Conservation (phyloP, 2,888 invertebrate genomes). For the Hartigia nigra region DNA sequence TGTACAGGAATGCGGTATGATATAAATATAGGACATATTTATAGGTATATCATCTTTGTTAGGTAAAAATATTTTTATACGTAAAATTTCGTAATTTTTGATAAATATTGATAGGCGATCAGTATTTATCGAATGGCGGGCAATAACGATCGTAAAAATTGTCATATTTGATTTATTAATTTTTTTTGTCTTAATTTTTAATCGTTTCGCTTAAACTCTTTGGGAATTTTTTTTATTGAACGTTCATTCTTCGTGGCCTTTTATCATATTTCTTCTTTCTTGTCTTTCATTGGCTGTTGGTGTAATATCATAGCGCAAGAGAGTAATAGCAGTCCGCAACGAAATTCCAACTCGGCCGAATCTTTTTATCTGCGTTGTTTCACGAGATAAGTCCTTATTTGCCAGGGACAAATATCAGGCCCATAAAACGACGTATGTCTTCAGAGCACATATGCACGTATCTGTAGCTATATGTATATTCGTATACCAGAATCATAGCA, state of each 20-base stretch:
- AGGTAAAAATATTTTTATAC: not conserved
- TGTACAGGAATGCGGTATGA: not conserved
- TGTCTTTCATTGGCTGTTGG: not conserved
- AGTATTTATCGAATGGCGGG: not conserved
- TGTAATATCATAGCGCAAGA: not conserved
- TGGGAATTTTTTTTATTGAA: no score
- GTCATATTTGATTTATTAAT: not conserved
- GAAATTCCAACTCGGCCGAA: not conserved
- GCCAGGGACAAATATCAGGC: conserved; percentile 1
- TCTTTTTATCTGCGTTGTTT: conserved; percentile 10
- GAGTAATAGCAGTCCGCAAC: not conserved
- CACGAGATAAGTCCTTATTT: conserved; percentile 8
- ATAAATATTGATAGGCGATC: not conserved
- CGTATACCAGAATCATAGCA: not conserved
- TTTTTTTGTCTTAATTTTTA: not conserved
- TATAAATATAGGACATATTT: no score
- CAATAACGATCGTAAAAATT: not conserved
- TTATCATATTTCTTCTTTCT: not conserved
- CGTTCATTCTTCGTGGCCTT: not conserved
- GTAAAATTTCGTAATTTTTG: not conserved
- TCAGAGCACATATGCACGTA: not conserved
- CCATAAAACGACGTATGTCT: not conserved
- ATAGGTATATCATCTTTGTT: not conserved
- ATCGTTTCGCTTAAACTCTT: no score
- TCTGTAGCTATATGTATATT: not conserved